Evolutionary conservation across 2,888 invertebrate genomes (phyloP), one percentile per base, ranked within the genome.

Genomic region (Catotricha subobsoleta): DNA sequence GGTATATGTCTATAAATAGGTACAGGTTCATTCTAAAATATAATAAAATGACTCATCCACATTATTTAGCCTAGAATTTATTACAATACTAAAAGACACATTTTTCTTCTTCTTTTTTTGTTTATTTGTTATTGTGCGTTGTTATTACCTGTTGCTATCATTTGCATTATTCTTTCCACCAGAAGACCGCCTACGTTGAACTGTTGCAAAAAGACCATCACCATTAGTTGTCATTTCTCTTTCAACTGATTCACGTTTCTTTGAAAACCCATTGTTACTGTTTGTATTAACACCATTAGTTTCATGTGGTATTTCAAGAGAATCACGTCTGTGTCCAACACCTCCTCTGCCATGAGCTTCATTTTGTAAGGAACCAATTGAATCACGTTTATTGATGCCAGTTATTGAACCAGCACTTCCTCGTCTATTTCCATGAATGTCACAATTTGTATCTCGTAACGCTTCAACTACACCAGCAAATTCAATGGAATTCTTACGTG

Each of bases 381-480:
- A 42, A 36, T 41, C 41, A 10, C 44, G 39, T 31, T 42, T 44
- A 12, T 18, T 35, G 34, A 28, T 29, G 3, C 19, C 18, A 4
- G 16, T 27, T 23, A 25, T 39, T 21, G 37, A 21, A 18, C 21
- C 21, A 7, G 18, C 10, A 25, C 42, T 34, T 2, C 18, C 13
- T n/a, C 35, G 28, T 16, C 34, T 15, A 21, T 66, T 61, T 31
- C 78, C 77, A 57, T 81, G 81, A 27, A 80, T 75, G 52, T 80
- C 78, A 55, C 81, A 82, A 46, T 72, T 74, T 46, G 67, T 66
- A 57, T 75, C 75, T 38, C 70, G 65, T 51, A 68, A 67, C 30
- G 68, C 67, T 55, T 71, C 69, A 21, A 70, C 58, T 46, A 66
- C 62, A 20, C 36, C 36, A 66, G 66, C 40, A 62, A 47, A 35